Percentiles rank a stretch among this genome's conserved stretches.
Conservation (phyloP, 1,140 invertebrate species). For the Heliconius melpomene region DNA sequence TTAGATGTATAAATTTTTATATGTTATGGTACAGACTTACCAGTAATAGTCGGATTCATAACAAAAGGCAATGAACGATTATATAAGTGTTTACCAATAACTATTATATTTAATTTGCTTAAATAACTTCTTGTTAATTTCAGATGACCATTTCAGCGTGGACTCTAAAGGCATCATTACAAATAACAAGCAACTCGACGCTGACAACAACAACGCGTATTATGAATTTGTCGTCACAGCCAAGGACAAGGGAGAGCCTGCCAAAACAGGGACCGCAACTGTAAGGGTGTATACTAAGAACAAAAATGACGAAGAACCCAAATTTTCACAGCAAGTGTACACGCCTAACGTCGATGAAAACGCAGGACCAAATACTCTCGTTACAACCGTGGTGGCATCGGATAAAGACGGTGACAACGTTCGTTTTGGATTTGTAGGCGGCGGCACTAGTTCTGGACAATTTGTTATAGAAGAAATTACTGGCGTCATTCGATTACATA, state of each 20-base stretch:
- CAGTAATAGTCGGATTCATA: too few species aligned
- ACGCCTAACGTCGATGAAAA: slow-evolving; percentile 98
- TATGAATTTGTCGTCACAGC: slow-evolving; percentile 96
- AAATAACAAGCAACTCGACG: slow-evolving; percentile 96
- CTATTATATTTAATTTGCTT: too few species aligned
- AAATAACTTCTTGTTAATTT: slow-evolving; percentile 48
- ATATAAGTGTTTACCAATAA: too few species aligned
- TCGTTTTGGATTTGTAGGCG: slow-evolving; percentile 95
- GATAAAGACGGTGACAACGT: slow-evolving; percentile 98
- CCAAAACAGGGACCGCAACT: slow-evolving; percentile 94
- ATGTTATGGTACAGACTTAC: too few species aligned
- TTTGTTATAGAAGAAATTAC: slow-evolving; percentile 98
- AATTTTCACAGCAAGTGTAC: slow-evolving; percentile 97
- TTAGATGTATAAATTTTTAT: too few species aligned
- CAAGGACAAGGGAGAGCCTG: slow-evolving; percentile 95
- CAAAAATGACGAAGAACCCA: slow-evolving; percentile 97
- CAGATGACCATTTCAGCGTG: slow-evolving; percentile 96
- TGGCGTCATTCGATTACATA: slow-evolving; percentile 94
- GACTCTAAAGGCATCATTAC: slow-evolving; percentile 95
- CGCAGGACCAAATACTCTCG: slow-evolving; percentile 95
- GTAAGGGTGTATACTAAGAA: slow-evolving; percentile 97
- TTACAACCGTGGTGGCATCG: slow-evolving; percentile 96
- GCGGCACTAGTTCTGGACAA: slow-evolving; percentile 93
- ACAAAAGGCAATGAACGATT: neutral
- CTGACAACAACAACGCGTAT: slow-evolving; percentile 97